Percentiles rank a stretch among this genome's conserved stretches.
phyloP scores from a whole-genome alignment of 2,113 vertebrate species.

The Ovis canadensis region DNA sequence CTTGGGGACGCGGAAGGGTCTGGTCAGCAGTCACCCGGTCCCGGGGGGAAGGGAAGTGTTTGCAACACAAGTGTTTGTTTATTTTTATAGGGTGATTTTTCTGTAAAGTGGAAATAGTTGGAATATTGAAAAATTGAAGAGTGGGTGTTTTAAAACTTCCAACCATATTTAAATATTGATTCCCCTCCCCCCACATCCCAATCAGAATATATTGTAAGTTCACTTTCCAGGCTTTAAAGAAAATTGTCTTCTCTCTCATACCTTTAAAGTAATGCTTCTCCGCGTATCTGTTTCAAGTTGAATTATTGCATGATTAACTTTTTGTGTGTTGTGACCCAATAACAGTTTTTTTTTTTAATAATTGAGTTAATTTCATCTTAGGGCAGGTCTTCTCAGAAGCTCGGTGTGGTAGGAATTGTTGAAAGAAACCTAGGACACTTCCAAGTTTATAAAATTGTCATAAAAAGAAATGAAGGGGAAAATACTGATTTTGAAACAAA shows the following conservation, averaged over 20 bases:
- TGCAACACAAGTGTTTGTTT: not conserved
- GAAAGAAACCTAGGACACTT: not conserved
- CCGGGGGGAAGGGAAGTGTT: not conserved
- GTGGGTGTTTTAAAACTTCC: not conserved
- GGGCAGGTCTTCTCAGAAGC: not conserved
- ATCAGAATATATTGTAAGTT: not conserved
- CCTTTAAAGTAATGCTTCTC: not conserved
- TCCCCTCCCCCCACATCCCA: not conserved
- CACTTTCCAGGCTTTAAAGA: not conserved
- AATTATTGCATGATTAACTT: not conserved
- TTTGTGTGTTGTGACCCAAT: not conserved
- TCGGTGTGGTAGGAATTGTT: not conserved
- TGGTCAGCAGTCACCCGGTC: accelerated
- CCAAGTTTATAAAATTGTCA: not conserved
- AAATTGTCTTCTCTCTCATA: not conserved
- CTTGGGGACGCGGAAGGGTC: accelerated
- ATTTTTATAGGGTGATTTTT: not conserved
- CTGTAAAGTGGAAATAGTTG: not conserved
- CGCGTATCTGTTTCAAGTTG: not conserved
- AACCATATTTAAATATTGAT: not conserved
- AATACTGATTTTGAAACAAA: not conserved
- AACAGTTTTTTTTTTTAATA: too few relatives aligned
- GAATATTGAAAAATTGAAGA: too few relatives aligned
- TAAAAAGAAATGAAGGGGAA: not conserved
- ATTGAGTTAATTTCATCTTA: not conserved